Evolutionary conservation across 2,113 vertebrate species (phyloP).

Genomic region (Brachyhypopomus gauderio): DNA sequence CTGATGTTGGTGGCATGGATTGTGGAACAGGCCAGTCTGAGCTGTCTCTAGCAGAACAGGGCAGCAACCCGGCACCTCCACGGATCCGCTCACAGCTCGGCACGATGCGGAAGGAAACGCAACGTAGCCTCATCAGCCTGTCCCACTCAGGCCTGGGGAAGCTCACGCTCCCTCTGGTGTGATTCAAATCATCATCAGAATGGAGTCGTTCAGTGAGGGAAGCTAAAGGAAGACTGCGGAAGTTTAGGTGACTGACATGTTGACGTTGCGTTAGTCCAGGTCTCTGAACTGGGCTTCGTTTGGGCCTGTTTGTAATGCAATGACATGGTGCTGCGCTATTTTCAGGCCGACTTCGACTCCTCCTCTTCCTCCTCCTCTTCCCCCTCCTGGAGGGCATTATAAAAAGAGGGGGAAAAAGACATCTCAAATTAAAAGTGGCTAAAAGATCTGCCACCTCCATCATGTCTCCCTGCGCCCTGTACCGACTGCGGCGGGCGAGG

Average conservation of each 20-base stretch:
- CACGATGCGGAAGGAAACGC: not conserved
- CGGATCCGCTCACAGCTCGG: not conserved
- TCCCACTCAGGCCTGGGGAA: conserved; percentile 1
- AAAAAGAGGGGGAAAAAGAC: no score
- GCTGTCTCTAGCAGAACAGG: conserved; percentile 14
- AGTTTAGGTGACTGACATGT: not conserved
- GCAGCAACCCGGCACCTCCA: not conserved
- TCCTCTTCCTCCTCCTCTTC: no score
- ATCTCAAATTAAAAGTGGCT: no score
- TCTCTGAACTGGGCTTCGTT: no score
- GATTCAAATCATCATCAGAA: conserved; percentile 6
- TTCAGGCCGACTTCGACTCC: not conserved
- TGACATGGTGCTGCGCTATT: not conserved
- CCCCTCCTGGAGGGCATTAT: no score
- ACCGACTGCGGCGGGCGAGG: no score
- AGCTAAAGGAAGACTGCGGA: not conserved
- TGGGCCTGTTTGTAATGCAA: not conserved
- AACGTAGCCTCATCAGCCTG: conserved; percentile 1
- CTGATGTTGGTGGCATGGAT: conserved; percentile 2
- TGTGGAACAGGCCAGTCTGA: not conserved
- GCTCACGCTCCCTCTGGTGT: not conserved
- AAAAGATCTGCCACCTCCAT: no score
- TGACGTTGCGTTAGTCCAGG: not conserved
- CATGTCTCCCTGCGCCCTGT: no score
- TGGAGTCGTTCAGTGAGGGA: not conserved